Evolutionary conservation across 2,797 vertebrate species (phyloP), one percentile per base, ranked within the genome.

Genomic region (Betta splendens): DNA sequence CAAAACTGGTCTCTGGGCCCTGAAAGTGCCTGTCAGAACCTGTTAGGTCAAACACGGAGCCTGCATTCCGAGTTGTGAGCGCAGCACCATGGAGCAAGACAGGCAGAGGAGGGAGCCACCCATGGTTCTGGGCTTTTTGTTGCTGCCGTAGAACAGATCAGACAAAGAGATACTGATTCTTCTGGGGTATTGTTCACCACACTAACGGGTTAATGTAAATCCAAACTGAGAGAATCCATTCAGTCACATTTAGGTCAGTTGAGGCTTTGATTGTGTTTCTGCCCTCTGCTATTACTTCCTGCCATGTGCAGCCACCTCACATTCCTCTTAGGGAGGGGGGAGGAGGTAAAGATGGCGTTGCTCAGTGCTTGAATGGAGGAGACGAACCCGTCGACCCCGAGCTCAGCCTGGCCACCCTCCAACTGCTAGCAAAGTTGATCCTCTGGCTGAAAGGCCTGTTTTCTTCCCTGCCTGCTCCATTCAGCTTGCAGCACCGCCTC

Each of bases 341-440:
- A 59, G 56, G 20, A 68, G 39, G 64, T 48, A 55, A 66, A 63
- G 47, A 55, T 46, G 53, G 28, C 50, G 23, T 10, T 54, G n/a
- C 32, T 18, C 56, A 37, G 43, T 48, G 28, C 64, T 4, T 80
- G 70, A 78, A 44, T 79, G 62, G 71, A 60, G 67, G 73, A 50
- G 72, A 74, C 61, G 71, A 89, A 89, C 87, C 25, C 75, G 0
- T 8, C 84, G 83, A 87, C 79, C 86, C 36, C 47, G 10, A 21
- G 56, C 40, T 2, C 39, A 7, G 32, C 5, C 57, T 87, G 85
- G 85, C 76, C 0, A 7, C 9, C 1, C 15, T 67, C 80, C 85
- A 83, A 79, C 68, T 80, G 73, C 60, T 64, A 56, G 78, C 80
- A 86, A 69, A 83, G 83, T 80, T 81, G 69, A 81, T 71, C 52